Percentiles rank a stretch among this genome's conserved stretches.
phyloP scores from a whole-genome alignment of 1,140 invertebrate genomes.

The Whitmania pigra region DNA sequence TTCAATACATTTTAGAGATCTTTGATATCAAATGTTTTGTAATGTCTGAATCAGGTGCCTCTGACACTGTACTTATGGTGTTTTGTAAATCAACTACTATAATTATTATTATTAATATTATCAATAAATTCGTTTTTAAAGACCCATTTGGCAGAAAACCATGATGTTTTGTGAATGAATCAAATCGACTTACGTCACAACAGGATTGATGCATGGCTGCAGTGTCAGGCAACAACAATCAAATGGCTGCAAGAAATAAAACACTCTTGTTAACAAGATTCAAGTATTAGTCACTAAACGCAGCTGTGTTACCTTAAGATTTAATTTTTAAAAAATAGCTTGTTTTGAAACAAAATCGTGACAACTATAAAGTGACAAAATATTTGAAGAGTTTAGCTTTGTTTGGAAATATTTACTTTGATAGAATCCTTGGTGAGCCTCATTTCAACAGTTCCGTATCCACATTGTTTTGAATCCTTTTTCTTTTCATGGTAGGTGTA shows the following conservation, averaged over 20 bases:
- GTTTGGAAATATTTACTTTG: constrained; percentile 46
- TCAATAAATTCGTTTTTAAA: no score
- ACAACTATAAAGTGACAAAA: no score
- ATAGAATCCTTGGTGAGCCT: constrained; percentile 90
- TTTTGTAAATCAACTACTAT: no score
- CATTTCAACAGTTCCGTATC: constrained; percentile 50
- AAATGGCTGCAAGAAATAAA: constrained; percentile 54
- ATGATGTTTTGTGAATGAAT: not conserved
- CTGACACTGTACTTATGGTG: no score
- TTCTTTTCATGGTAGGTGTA: constrained; percentile 97
- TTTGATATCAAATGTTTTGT: not conserved
- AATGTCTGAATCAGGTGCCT: no score
- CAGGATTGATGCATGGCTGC: constrained; percentile 81
- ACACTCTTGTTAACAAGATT: not conserved
- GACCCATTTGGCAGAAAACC: not conserved
- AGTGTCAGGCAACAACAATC: constrained; percentile 93
- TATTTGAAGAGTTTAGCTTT: no score
- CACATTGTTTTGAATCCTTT: constrained; percentile 83
- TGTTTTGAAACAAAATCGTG: no score
- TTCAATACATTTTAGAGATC: not conserved
- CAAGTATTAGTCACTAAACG: no score
- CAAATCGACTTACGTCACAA: constrained; percentile 59
- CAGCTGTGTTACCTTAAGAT: no score
- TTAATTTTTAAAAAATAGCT: no score
- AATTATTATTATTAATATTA: no score